Base-by-base conservation (phyloP, 2,888 invertebrate species). In the Ormyrus nitidulus region DNA sequence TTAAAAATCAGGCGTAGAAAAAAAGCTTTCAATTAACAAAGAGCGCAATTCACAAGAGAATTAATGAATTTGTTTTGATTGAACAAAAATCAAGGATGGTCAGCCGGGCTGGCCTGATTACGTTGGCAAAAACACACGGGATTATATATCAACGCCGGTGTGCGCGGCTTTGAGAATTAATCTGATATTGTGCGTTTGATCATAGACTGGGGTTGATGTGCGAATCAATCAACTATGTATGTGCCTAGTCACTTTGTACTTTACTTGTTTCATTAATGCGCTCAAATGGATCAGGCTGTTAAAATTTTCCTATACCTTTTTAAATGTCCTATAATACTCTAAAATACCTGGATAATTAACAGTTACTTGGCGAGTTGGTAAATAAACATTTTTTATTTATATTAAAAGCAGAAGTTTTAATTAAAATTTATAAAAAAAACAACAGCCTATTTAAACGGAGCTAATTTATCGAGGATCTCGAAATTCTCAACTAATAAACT, bases 181-280 rank as follows among this genome's bases (percentile, higher is more conserved):
- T 71, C 44, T 7, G 59, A 66, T 66, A 61, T 51, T 34, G 53
- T 13, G 7, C 13, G 11, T n/a, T 10, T 49, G 13, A 64, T 53
- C 44, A 19, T 58, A 49, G 64, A 10, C 77, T 71, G 49, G 44
- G 59, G 59, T 71, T 66, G 34, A 59, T 59, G 6, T 66, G 66
- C 53, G 53, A 66, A 66, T 72, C 77, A 71, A 59, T 77, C 71
- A 71, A 65, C 44, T 11, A 48, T 62, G 19, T 48, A 61, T 19
- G 69, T 11, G 66, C 66, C 66, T 65, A 66, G 44, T 66, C 72
- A 72, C 66, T 77, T 66, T 66, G 58, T 65, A 48, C 59, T 53
- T 71, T 51, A 44, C 72, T 58, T 53, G 46, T 53, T 59, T 70
- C 46, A 48, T 61, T 69, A 54, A 69, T 62, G 46, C 11, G 54